Conservation (phyloP, 2,113 vertebrate species). For the Pungitius pungitius region DNA sequence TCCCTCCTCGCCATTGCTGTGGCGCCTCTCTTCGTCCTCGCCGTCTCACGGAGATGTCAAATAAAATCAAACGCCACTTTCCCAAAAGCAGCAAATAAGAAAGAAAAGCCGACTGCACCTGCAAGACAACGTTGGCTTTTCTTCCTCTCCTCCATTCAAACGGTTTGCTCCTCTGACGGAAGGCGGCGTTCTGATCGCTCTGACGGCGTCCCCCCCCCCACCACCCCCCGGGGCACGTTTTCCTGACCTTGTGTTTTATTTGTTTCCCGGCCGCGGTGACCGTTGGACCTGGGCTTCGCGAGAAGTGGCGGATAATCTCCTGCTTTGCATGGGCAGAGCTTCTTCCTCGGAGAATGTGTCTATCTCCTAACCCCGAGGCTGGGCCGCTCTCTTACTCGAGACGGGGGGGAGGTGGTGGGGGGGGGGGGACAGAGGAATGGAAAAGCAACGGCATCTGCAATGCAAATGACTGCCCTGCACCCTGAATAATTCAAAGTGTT, state of each 20-base stretch:
- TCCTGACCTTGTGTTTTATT: constrained; percentile 75
- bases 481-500: constrained; percentile 82
- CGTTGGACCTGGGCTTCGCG: constrained; percentile 64
- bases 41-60: constrained; percentile 55
- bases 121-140: too few relatives aligned
- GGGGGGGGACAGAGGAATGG: constrained; percentile 54
- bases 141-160: too few relatives aligned
- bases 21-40: constrained; percentile 29
- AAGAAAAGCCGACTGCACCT: too few relatives aligned
- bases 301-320: constrained; percentile 74
- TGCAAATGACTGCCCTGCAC: constrained; percentile 79
- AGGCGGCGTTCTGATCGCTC: too few relatives aligned
- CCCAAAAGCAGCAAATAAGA: constrained; percentile 44
- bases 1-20: constrained; percentile 22
- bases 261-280: constrained; percentile 70
- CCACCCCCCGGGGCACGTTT: constrained; percentile 64
- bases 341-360: constrained; percentile 55
- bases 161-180: constrained; percentile 8
- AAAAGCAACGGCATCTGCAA: constrained; percentile 74
- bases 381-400: constrained; percentile 57
- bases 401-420: constrained; percentile 10
- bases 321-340: constrained; percentile 72
- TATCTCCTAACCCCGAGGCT: constrained; percentile 70
- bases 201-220: too few relatives aligned
- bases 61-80: constrained; percentile 35